Percentiles rank a stretch among this genome's conserved stretches.
Conservation (phyloP, 2,888 invertebrate genomes). For the Diaphora mendica region DNA sequence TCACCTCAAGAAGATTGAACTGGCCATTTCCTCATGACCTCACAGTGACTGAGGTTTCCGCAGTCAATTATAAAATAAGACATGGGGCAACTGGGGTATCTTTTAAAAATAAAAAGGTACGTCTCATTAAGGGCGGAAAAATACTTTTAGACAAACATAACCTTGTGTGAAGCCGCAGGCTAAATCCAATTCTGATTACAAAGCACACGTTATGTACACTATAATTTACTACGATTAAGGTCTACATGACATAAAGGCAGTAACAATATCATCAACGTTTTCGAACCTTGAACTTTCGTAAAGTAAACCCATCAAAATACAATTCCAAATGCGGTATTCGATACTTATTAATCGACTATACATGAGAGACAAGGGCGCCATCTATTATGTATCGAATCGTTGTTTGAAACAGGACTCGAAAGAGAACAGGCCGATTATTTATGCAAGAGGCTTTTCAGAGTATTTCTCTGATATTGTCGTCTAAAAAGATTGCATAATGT, state of each 20-base stretch:
- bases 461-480: conserved; percentile 28
- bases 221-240: neutral
- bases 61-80: neutral
- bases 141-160: neutral
- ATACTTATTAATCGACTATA: conserved; percentile 17
- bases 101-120: neutral
- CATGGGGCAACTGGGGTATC: neutral
- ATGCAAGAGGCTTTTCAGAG: conserved; percentile 29
- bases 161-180: neutral
- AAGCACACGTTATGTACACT: neutral
- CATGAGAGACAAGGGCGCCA: conserved; percentile 20
- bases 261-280: neutral
- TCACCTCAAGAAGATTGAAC: too few relatives aligned
- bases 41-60: neutral
- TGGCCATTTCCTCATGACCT: too few relatives aligned
- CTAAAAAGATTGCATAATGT: conserved; percentile 18
- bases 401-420: conserved; percentile 28
- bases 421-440: conserved; percentile 25
- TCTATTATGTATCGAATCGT: conserved; percentile 34
- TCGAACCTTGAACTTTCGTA: conserved; percentile 1
- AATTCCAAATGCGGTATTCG: conserved; percentile 13
- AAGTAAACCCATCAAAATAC: conserved; percentile 15
- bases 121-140: neutral
- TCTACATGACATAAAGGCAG: neutral
- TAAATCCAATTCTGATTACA: neutral